phyloP scores from a whole-genome alignment of 1,140 invertebrate genomes.

The Acarapis woodi region DNA sequence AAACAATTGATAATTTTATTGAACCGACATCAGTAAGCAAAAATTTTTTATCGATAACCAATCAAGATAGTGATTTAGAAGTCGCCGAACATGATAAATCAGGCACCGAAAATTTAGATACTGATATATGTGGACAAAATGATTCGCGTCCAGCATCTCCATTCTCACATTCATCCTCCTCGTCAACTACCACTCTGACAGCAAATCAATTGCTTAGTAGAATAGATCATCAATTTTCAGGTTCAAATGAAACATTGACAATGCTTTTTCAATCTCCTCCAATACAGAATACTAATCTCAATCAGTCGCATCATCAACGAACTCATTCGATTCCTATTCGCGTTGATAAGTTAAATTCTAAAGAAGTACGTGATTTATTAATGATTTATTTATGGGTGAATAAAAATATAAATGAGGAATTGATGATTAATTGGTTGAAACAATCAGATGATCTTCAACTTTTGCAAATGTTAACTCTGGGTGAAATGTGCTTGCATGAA shows the following conservation, averaged over 20 bases:
- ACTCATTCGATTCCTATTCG: slow-evolving; percentile 16
- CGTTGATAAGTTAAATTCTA: slow-evolving; percentile 38
- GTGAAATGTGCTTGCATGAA: slow-evolving; percentile 45
- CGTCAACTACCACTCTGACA: too few species aligned
- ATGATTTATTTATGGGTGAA: slow-evolving; percentile 67
- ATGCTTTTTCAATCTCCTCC: not conserved
- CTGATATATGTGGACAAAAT: too few species aligned
- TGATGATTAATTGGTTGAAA: slow-evolving; percentile 66
- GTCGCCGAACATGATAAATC: too few species aligned
- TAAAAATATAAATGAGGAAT: slow-evolving; percentile 57
- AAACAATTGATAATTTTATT: too few species aligned
- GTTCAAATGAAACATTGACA: too few species aligned
- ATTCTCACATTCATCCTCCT: too few species aligned
- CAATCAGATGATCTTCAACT: slow-evolving; percentile 42
- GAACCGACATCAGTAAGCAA: too few species aligned
- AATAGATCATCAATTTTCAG: too few species aligned
- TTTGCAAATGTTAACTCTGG: slow-evolving; percentile 31
- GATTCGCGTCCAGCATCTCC: not conserved
- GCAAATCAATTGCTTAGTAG: too few species aligned
- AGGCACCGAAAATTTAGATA: too few species aligned
- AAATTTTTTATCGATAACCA: too few species aligned
- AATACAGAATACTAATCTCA: not conserved
- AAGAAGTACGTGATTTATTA: slow-evolving; percentile 58
- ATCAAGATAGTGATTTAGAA: too few species aligned
- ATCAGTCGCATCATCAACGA: not conserved